Conservation (phyloP, 64 coral and sea anemone genomes). For the Dendronephthya gigantea region DNA sequence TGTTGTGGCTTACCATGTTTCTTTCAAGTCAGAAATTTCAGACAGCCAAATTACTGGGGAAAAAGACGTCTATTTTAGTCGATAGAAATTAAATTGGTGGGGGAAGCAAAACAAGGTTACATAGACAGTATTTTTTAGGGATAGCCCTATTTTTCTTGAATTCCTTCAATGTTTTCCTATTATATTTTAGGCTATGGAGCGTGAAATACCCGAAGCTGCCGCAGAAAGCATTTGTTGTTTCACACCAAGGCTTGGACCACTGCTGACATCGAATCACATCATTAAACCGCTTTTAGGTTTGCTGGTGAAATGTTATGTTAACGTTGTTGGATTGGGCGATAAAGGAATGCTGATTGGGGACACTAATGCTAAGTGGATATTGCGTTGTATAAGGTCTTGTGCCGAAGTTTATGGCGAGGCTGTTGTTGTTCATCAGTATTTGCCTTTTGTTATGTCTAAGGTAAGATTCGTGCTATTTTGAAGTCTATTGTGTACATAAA, state of each 20-base stretch:
- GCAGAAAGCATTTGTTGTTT: conserved; percentile 75
- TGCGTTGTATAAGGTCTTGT: conserved; percentile 57
- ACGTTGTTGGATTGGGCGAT: conserved; percentile 28
- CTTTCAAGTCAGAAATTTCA: no score
- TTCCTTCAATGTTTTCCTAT: no score
- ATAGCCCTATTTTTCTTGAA: no score
- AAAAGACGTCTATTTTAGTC: no score
- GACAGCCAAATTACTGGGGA: no score
- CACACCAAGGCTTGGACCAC: conserved; percentile 58
- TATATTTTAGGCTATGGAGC: not conserved
- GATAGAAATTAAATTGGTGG: no score
- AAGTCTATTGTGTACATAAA: no score
- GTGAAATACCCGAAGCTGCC: conserved; percentile 50
- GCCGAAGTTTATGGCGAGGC: conserved; percentile 72
- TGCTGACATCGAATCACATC: conserved; percentile 55
- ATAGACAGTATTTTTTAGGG: no score
- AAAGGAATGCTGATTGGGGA: conserved; percentile 44
- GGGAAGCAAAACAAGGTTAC: no score
- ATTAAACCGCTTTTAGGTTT: conserved; percentile 56
- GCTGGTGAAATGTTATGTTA: conserved; percentile 72
- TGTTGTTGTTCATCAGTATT: conserved; percentile 71
- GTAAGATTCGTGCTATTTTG: conserved; percentile 25
- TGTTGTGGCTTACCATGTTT: no score
- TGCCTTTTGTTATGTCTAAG: conserved; percentile 56
- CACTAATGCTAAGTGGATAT: conserved; percentile 72